Evolutionary conservation across 1,140 invertebrate genomes (phyloP).

Genomic region (Potamilus streckersoni): DNA sequence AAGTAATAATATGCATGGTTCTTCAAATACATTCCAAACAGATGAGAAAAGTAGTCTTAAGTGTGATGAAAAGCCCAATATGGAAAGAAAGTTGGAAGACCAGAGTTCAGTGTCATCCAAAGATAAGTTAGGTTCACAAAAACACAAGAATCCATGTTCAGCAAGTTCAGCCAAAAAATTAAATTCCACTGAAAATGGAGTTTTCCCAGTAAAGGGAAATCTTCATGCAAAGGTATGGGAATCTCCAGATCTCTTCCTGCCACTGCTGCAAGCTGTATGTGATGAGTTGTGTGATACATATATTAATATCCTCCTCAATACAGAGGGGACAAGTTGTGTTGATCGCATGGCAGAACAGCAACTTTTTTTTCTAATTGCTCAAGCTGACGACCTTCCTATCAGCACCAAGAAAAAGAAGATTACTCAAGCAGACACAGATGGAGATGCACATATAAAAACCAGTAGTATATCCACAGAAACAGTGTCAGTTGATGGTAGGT

Average conservation of each 20-base stretch:
- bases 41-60: no score
- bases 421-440: conserved; percentile 1
- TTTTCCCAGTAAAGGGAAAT: no score
- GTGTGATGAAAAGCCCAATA: no score
- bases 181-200: no score
- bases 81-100: no score
- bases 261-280: conserved; percentile 69
- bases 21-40: no score
- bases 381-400: conserved; percentile 74
- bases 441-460: conserved; percentile 7
- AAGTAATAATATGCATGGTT: no score
- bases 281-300: conserved; percentile 75
- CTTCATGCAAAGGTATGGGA: no score
- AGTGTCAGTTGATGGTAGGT: conserved; percentile 36
- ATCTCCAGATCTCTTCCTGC: conserved; percentile 52
- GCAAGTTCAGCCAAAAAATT: no score
- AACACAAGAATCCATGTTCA: no score
- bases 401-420: conserved; percentile 19
- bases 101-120: no score
- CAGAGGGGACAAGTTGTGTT: conserved; percentile 71
- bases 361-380: conserved; percentile 75
- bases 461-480: conserved; percentile 24
- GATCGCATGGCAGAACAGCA: conserved; percentile 75
- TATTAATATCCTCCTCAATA: conserved; percentile 74
- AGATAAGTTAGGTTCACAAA: no score